Base-by-base conservation (phyloP, 2,113 vertebrate genomes). In the Lepisosteus oculatus region DNA sequence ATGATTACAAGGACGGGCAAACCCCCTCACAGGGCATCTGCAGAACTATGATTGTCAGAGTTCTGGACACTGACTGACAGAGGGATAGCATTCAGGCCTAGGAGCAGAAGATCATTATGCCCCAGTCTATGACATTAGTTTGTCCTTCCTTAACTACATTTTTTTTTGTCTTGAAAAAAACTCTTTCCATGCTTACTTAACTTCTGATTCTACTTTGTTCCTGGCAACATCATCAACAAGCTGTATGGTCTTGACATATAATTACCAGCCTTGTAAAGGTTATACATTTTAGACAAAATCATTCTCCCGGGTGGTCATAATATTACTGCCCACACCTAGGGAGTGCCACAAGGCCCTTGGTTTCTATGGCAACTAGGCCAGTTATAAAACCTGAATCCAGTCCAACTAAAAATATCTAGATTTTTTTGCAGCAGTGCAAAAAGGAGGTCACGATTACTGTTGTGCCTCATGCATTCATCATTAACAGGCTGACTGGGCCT, bases 71-170 rank as follows among this genome's bases (percentile, higher is more conserved):
- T 92, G 90, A 92, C 86, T 92, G 91, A 93, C 91, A 93, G 89
- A 85, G 74, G 78, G 87, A 89, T 90, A 85, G 85, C 87, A 88
- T 86, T 85, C 83, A 74, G 86, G 87, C 88, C 91, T 89, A 84
- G 77, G 71, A 89, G 89, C 87, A 82, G 86, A 84, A 87, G 87
- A 85, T 85, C 76, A 74, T 80, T 80, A 89, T 70, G 89, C 90
- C 89, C 83, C 85, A 90, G 86, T 89, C 88, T 81, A 77, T 92
- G 91, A 92, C 91, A 92, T 92, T 92, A 91, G 83, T 88, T 87
- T 88, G 91, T 92, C 91, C 91, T 92, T 92, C 89, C 90, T 91
- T 86, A 88, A 90, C 88, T 88, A 78, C 72, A 4, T 51, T 71
- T 80, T 81, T 77, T 83, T 90, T 85, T 51, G 5, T 51, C 9